Base-by-base conservation (phyloP, 2,797 vertebrate species). In the Pseudomugil gertrudae region DNA sequence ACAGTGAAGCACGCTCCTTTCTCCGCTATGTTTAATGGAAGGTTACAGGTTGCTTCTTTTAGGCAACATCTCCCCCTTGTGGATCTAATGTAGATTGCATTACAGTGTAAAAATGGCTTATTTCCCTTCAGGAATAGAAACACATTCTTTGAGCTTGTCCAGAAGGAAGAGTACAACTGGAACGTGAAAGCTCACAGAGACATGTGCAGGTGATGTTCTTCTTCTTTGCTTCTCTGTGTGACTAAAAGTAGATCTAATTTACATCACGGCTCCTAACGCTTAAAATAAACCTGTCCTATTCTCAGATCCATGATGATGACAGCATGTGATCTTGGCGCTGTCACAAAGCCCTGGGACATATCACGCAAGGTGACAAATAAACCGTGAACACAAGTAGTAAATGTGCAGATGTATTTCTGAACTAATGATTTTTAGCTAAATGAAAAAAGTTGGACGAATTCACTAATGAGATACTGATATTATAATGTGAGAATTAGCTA, bases 271-370 rank as follows among this genome's bases (percentile, higher is more conserved):
- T 15, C 54, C 29, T 27, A 27, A 43, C 1, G 38, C 23, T 54
- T 36, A 36, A 60, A 63, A 62, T 63, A 57, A 50, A 66, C 36
- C 11, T 35, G n/a, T 55, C 10, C 55, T 51, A 53, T 33, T 74
- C 90, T 89, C 92, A 99, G 98, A 94, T 99, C 97, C 85, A 99
- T 99, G 98, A 94, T 99, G 95, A 99, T 99, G 98, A 99, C 98
- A 78, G 98, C 98, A 13, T 99, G 97, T 93, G 98, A 99, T 93
- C 95, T 99, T 80, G 98, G 98, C 86, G 98, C 98, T 64, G 98
- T 96, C 88, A 99, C 98, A 73, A 99, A 99, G 92, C 98, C 98
- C 30, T 99, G 98, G 98, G 96, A 99, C 91, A 99, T 96, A 93
- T 99, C 98, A 32, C 94, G 95, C 92, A 97, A 99, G 96, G 98